Percentiles rank a stretch among this genome's conserved stretches.
Conservation (phyloP, 2,797 vertebrate species). For the Sarcophilus harrisii region DNA sequence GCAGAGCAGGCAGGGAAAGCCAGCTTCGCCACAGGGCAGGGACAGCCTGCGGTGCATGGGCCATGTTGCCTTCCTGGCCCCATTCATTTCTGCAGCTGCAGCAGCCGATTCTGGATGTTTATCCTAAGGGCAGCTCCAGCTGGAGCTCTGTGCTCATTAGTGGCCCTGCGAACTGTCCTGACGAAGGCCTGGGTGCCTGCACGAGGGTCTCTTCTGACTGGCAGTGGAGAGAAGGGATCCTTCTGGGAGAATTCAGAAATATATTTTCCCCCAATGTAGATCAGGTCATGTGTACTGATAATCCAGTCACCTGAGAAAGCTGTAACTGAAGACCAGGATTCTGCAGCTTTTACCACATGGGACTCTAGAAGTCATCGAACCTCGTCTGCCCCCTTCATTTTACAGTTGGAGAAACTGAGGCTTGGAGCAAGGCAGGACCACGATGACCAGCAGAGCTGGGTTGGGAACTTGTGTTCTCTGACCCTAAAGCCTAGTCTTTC, state of each 20-base stretch:
- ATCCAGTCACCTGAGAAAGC: background rate
- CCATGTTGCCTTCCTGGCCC: constrained; percentile 15
- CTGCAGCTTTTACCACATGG: background rate
- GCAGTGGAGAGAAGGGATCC: background rate
- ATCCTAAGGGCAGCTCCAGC: constrained; percentile 33
- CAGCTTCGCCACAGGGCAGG: background rate
- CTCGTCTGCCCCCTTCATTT: background rate
- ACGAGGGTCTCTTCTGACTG: too few relatives aligned
- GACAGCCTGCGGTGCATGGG: background rate
- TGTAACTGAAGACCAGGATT: constrained; percentile 4
- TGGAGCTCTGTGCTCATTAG: constrained; percentile 57
- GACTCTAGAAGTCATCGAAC: fast-evolving
- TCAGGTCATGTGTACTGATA: background rate
- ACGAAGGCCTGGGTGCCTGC: too few relatives aligned
- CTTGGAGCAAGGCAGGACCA: background rate
- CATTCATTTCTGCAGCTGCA: constrained; percentile 22
- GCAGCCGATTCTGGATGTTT: constrained; percentile 47
- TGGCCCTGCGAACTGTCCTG: background rate
- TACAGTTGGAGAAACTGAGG: background rate
- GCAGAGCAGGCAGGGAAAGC: background rate
- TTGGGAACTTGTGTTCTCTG: background rate
- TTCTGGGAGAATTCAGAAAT: fast-evolving
- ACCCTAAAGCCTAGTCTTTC: background rate
- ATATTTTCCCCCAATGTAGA: background rate
- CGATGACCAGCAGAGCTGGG: background rate